Conservation (phyloP, 1,140 invertebrate genomes). For the Apis mellifera region DNA sequence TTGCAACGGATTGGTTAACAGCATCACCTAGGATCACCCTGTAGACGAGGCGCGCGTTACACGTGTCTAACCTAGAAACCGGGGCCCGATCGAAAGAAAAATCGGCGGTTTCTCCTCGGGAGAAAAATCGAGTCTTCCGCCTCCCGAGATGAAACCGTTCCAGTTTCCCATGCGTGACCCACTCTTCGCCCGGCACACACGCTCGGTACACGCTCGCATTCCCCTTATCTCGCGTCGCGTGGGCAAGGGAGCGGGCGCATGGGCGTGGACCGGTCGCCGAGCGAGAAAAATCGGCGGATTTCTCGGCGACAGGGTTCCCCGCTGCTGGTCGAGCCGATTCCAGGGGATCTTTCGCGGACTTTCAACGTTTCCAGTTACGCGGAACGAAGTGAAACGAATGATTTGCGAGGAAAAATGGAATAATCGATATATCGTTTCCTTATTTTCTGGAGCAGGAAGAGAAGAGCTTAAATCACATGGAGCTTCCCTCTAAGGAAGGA, state of each 20-base stretch:
- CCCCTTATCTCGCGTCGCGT: constrained; percentile 32
- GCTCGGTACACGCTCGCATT: constrained; percentile 15
- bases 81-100: constrained; percentile 56
- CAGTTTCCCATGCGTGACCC: constrained; percentile 65
- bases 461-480: too few relatives aligned
- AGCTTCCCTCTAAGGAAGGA: too few relatives aligned
- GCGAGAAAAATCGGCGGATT: constrained; percentile 13
- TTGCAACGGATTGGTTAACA: too few relatives aligned
- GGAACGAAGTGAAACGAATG: too few relatives aligned
- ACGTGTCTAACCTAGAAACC: constrained; percentile 41
- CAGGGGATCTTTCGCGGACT: background rate
- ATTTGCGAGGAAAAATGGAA: too few relatives aligned
- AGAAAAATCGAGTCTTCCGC: constrained; percentile 64
- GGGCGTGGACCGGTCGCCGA: constrained; percentile 20
- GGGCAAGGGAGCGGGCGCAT: background rate
- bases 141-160: constrained; percentile 62
- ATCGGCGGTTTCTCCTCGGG: constrained; percentile 62
- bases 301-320: constrained; percentile 10
- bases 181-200: constrained; percentile 27
- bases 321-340: background rate
- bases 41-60: background rate
- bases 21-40: background rate
- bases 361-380: background rate
- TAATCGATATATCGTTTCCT: too few relatives aligned
- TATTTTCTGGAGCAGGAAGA: too few relatives aligned